Conservation (phyloP, 2,797 vertebrate genomes). For the Platyrinchus mystaceus region DNA sequence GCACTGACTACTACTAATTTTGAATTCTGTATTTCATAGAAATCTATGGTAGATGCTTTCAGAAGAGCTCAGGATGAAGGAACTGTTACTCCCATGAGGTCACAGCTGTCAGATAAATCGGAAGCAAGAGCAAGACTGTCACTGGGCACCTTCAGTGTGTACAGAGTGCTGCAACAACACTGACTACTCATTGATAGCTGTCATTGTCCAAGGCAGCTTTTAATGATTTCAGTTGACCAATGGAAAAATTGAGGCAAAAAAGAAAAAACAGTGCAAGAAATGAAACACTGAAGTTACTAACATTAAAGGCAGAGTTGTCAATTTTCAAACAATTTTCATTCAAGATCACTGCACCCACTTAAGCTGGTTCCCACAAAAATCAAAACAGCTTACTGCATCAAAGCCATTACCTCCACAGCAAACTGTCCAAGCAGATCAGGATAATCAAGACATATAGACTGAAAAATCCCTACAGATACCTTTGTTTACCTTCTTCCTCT, state of each 20-base stretch:
- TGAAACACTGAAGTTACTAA: background rate
- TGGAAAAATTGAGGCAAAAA: background rate
- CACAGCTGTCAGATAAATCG: background rate
- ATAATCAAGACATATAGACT: background rate
- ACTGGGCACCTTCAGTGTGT: background rate
- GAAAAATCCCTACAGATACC: background rate
- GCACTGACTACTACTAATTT: background rate
- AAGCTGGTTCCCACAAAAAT: background rate
- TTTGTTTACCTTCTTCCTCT: background rate
- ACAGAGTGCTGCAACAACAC: background rate
- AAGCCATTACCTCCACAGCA: background rate
- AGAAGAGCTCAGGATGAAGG: background rate
- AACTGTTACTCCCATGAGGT: background rate
- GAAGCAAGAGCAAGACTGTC: background rate
- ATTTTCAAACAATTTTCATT: background rate
- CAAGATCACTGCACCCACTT: background rate
- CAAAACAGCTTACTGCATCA: background rate
- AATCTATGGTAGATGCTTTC: background rate
- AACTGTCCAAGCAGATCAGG: background rate
- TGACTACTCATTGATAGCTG: background rate
- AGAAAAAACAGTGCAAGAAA: background rate
- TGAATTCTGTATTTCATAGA: background rate
- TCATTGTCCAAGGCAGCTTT: background rate
- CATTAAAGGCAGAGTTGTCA: background rate
- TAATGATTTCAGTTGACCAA: accelerated